phyloP scores from a whole-genome alignment of 1,140 invertebrate genomes.

The Micrasema longulum region DNA sequence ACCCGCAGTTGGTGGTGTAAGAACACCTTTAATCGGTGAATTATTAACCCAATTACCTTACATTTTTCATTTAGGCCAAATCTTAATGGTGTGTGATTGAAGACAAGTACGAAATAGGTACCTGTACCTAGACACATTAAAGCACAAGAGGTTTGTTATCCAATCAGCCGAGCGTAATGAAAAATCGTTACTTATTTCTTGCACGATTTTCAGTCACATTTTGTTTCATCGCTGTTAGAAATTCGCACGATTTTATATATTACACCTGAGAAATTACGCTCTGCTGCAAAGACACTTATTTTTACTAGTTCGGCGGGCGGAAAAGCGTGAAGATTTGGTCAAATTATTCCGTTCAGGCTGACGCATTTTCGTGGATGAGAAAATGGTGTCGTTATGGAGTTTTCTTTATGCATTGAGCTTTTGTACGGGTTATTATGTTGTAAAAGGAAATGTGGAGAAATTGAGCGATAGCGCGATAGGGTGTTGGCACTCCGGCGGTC shows the following conservation, averaged over 20 bases:
- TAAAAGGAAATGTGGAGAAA: not conserved
- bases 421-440: not conserved
- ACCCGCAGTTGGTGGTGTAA: too few relatives aligned
- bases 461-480: not conserved
- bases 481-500: constrained; percentile 2
- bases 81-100: not conserved
- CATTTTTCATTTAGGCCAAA: not conserved
- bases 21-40: too few relatives aligned
- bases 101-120: not conserved
- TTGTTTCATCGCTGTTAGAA: constrained; percentile 10
- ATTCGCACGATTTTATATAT: constrained; percentile 17
- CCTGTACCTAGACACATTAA: not conserved
- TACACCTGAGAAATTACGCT: constrained; percentile 11
- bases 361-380: too few relatives aligned
- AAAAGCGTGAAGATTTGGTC: too few relatives aligned
- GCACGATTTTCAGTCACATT: not conserved
- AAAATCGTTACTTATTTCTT: constrained; percentile 13
- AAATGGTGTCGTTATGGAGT: too few relatives aligned
- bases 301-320: not conserved
- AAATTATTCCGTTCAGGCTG: too few relatives aligned
- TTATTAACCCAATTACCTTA: too few relatives aligned
- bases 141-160: not conserved
- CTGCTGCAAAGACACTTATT: not conserved
- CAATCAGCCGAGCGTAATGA: constrained; percentile 2
- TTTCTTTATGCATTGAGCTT: not conserved